These are phyloP conservation scores for Octomys mimax DNA, from an alignment of 2,797 vertebrate genomes.

Conservation along the genomic window DNA sequence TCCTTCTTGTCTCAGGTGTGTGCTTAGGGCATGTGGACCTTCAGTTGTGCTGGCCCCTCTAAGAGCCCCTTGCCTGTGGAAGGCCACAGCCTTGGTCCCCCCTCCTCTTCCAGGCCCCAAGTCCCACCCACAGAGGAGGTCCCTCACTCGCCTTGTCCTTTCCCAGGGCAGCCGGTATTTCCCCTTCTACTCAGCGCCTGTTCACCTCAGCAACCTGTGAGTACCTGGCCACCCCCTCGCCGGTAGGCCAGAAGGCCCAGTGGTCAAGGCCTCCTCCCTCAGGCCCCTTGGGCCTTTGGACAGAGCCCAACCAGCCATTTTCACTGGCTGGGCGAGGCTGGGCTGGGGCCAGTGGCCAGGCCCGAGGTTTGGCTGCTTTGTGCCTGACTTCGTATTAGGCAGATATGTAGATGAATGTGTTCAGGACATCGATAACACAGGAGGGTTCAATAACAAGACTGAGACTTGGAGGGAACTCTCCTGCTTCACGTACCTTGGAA, in stretches of 20 bases:
- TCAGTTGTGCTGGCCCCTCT: neutral
- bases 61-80: neutral
- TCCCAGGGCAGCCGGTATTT: neutral
- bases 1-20: neutral
- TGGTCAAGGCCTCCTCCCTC: neutral
- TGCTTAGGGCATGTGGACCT: neutral
- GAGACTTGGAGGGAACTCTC: constrained; percentile 34
- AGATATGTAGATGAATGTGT: constrained; percentile 61
- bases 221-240: neutral
- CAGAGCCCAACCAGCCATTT: constrained; percentile 76
- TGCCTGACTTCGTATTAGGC: constrained; percentile 10
- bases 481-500: neutral
- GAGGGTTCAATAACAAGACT: constrained; percentile 20
- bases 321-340: constrained; percentile 67
- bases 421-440: neutral
- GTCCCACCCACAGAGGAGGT: neutral
- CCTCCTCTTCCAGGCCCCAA: neutral
- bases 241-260: neutral
- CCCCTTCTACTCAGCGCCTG: neutral
- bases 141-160: neutral
- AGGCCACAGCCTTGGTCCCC: neutral
- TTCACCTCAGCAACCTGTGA: neutral
- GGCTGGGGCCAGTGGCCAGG: constrained; percentile 29
- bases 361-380: constrained; percentile 58
- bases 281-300: constrained; percentile 50